phyloP scores from a whole-genome alignment of 2,888 invertebrate genomes.

The Rhagonycha fulva region DNA sequence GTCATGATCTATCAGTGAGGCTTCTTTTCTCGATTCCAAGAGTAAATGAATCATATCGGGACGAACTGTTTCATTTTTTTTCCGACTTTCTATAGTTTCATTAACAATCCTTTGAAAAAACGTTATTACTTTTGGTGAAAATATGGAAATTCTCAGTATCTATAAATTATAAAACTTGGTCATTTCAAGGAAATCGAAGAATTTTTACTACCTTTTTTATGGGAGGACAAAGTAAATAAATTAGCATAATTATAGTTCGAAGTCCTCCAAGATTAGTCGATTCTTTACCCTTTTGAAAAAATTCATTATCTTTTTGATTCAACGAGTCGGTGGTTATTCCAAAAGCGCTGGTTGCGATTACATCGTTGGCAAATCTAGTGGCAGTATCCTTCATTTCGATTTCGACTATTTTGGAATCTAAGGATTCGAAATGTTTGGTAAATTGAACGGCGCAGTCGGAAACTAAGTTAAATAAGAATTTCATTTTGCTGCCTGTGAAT shows the following conservation, averaged over 20 bases:
- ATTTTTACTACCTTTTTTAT: neutral
- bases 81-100: slow-evolving; percentile 24
- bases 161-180: neutral
- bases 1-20: neutral
- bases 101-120: slow-evolving; percentile 35
- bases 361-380: neutral
- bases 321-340: neutral
- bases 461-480: neutral
- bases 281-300: neutral
- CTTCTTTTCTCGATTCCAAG: slow-evolving; percentile 22
- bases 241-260: neutral
- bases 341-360: neutral
- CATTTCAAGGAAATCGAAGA: neutral
- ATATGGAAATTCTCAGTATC: slow-evolving; percentile 9
- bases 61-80: slow-evolving; percentile 6
- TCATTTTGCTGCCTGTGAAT: neutral
- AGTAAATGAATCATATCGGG: slow-evolving; percentile 24
- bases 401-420: neutral
- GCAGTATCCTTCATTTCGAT: neutral
- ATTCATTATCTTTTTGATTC: slow-evolving; percentile 1
- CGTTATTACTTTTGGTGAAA: neutral
- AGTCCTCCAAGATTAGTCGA: neutral
- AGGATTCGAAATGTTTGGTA: neutral
- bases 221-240: neutral
- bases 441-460: neutral